These are phyloP conservation scores for Lutra lutra DNA, from an alignment of 2,797 vertebrate species.

Conservation along the genomic window DNA sequence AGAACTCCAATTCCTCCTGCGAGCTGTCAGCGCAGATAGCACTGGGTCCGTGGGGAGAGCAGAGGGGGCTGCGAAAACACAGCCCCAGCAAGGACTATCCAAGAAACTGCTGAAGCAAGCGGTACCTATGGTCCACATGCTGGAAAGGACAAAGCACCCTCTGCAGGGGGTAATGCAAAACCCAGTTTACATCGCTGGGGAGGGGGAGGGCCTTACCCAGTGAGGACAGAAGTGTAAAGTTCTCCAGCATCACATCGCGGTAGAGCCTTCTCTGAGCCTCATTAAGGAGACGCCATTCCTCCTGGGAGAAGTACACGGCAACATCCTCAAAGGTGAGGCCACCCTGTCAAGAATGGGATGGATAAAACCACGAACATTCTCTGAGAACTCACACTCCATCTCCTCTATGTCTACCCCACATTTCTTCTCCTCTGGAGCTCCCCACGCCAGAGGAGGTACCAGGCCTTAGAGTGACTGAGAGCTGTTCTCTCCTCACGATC, in stretches of 20 bases:
- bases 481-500: not conserved
- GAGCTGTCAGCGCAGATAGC: not conserved
- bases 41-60: not conserved
- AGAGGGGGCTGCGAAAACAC: not conserved
- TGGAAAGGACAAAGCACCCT: not conserved
- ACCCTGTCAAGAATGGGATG: not conserved
- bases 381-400: not conserved
- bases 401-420: not conserved
- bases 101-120: not conserved
- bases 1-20: not conserved
- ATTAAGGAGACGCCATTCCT: constrained; percentile 22
- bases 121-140: not conserved
- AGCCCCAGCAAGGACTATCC: not conserved
- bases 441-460: not conserved
- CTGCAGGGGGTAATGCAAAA: not conserved
- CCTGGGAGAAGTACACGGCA: not conserved
- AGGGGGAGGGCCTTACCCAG: not conserved
- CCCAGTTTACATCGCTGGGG: too few relatives aligned
- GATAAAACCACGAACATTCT: not conserved
- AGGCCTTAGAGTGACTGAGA: not conserved
- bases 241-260: constrained; percentile 37
- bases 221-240: not conserved
- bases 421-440: not conserved
- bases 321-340: not conserved
- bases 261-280: not conserved